Conservation (phyloP, 2,797 vertebrate species). For the Odontamblyopus lacepedii region DNA sequence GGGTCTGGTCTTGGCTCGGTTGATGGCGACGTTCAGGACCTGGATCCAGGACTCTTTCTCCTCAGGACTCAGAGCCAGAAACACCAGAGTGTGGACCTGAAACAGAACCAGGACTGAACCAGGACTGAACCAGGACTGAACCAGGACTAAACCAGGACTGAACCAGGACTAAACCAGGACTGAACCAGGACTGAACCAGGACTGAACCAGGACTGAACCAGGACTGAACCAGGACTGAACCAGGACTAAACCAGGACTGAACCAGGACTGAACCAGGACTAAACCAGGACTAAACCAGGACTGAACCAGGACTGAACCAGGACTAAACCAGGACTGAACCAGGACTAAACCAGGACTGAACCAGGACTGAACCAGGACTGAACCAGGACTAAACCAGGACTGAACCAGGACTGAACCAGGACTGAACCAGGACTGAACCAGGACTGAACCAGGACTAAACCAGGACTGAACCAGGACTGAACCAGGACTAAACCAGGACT, state of each 20-base stretch:
- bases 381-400: background rate
- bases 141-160: background rate
- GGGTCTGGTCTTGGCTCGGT: slow-evolving; percentile 89
- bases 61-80: slow-evolving; percentile 95
- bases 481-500: too few relatives aligned
- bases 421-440: background rate
- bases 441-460: background rate
- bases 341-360: too few relatives aligned
- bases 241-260: too few relatives aligned
- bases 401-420: background rate
- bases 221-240: too few relatives aligned
- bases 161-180: background rate
- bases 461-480: too few relatives aligned
- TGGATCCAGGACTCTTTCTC: slow-evolving; percentile 96
- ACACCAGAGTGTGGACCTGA: slow-evolving; percentile 91
- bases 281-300: slow-evolving; percentile 52
- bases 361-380: too few relatives aligned
- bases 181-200: too few relatives aligned
- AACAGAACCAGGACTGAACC: background rate
- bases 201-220: too few relatives aligned
- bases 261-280: too few relatives aligned
- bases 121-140: too few relatives aligned
- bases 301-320: background rate
- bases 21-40: slow-evolving; percentile 86
- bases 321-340: background rate